Evolutionary conservation across 2,797 vertebrate genomes (phyloP).

Genomic region (Eulemur albifrons): DNA sequence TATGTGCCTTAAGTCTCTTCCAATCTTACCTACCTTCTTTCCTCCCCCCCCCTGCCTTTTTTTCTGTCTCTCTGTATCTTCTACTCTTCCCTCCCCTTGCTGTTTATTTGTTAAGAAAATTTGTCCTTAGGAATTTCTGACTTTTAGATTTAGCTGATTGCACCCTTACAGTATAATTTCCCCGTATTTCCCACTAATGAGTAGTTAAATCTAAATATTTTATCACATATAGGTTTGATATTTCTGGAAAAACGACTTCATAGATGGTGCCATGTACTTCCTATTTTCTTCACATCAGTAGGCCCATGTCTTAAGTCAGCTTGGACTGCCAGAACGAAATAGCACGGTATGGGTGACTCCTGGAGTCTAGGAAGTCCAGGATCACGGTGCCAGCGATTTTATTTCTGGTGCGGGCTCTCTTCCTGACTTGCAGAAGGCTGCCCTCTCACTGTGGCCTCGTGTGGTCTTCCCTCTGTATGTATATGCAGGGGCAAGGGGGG

Average conservation of each 20-base stretch:
- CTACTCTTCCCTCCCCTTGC: not conserved
- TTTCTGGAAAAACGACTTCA: not conserved
- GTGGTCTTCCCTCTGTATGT: not conserved
- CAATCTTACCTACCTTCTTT: not conserved
- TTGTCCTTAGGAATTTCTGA: not conserved
- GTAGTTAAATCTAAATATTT: not conserved
- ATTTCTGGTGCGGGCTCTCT: not conserved
- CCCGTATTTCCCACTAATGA: not conserved
- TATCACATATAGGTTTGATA: not conserved
- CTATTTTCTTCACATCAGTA: not conserved
- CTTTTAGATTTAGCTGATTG: not conserved
- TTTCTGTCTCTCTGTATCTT: not conserved
- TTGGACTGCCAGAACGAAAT: not conserved
- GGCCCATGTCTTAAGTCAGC: not conserved
- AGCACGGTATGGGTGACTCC: not conserved
- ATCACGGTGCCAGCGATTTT: not conserved
- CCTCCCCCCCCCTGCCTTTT: accelerated
- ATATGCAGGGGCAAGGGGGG: not conserved
- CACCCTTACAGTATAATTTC: not conserved
- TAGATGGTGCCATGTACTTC: not conserved
- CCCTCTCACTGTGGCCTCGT: not conserved
- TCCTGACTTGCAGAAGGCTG: not conserved
- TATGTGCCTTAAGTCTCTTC: not conserved
- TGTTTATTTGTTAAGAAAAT: not conserved
- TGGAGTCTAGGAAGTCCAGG: not conserved